Evolutionary conservation across 2,888 invertebrate species (phyloP).

Genomic region (Xestia sexstrigata): DNA sequence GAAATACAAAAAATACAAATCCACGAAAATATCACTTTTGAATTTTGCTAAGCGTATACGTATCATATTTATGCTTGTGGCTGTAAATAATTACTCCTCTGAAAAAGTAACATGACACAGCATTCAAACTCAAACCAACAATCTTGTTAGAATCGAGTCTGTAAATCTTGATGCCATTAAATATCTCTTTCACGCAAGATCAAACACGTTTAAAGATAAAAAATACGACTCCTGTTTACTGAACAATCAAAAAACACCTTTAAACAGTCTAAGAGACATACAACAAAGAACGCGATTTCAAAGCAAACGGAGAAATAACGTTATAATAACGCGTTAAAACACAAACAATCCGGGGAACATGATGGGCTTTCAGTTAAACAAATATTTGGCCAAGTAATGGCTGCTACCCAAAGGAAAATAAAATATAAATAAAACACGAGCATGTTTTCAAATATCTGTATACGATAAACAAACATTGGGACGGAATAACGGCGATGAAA

Average conservation of each 20-base stretch:
- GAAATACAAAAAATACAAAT: neutral
- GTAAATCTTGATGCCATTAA: neutral
- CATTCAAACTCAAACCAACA: neutral
- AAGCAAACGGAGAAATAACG: constrained; percentile 63
- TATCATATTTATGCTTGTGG: too few relatives aligned
- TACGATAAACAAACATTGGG: constrained; percentile 60
- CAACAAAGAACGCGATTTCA: constrained; percentile 48
- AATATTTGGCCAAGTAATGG: constrained; percentile 85
- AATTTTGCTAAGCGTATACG: neutral
- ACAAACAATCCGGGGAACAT: constrained; percentile 69
- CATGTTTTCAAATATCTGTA: constrained; percentile 74
- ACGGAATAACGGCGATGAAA: constrained; percentile 39
- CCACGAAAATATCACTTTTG: neutral
- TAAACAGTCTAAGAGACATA: constrained; percentile 30
- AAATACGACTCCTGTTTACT: constrained; percentile 32
- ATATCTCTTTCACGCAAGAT: neutral
- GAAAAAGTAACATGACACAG: neutral
- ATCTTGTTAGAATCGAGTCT: neutral
- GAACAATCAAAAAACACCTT: constrained; percentile 46
- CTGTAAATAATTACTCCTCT: neutral
- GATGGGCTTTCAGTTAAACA: constrained; percentile 78
- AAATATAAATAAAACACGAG: constrained; percentile 73
- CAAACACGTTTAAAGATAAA: constrained; percentile 27
- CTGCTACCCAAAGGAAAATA: constrained; percentile 74
- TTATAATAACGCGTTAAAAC: constrained; percentile 73